These are phyloP conservation scores for Latrodectus elegans DNA, from an alignment of 2,888 invertebrate genomes.

Conservation along the genomic window DNA sequence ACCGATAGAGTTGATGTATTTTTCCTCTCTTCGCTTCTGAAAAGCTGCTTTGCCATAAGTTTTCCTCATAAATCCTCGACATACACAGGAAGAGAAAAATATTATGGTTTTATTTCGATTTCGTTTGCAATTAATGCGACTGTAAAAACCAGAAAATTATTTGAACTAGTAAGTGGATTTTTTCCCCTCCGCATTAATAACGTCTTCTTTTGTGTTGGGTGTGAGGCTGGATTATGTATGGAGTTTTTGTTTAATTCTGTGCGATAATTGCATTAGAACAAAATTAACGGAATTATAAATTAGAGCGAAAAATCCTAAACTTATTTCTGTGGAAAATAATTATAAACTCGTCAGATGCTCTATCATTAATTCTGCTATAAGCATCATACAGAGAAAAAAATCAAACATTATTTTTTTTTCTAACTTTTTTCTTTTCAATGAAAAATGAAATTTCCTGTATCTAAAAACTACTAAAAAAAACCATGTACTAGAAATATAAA, in stretches of 20 bases:
- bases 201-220: too few species aligned
- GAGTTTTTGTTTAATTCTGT: not conserved
- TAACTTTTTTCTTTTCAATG: too few species aligned
- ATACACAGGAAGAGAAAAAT: not conserved
- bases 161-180: constrained; percentile 15
- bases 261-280: constrained; percentile 25
- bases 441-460: too few species aligned
- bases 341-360: constrained; percentile 16
- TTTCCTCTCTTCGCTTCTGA: not conserved
- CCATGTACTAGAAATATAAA: too few species aligned
- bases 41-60: not conserved
- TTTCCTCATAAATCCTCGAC: not conserved
- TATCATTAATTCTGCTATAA: constrained; percentile 19
- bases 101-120: constrained; percentile 18
- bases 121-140: constrained; percentile 17
- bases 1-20: constrained; percentile 3
- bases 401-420: too few species aligned
- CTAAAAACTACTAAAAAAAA: too few species aligned
- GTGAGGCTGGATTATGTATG: not conserved
- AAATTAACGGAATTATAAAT: constrained; percentile 15
- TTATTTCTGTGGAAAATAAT: constrained; percentile 20
- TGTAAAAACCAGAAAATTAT: constrained; percentile 15
- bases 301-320: not conserved
- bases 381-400: too few species aligned
- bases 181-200: not conserved